Conservation (phyloP, 1,140 invertebrate species). For the Brevipalpus yothersi region DNA sequence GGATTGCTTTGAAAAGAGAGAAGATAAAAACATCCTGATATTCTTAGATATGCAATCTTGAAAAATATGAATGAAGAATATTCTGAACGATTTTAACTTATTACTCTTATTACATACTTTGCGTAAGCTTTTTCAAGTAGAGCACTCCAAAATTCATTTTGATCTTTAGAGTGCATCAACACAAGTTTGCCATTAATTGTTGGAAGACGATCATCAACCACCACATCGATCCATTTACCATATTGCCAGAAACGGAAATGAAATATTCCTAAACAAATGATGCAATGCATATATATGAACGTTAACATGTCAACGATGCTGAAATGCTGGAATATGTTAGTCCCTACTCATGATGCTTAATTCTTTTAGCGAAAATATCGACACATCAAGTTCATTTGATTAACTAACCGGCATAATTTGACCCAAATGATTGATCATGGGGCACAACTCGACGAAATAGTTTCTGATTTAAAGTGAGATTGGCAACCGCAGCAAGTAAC, state of each 20-base stretch:
- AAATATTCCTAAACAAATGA: slow-evolving; percentile 38
- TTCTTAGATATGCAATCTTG: background rate
- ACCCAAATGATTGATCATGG: slow-evolving; percentile 57
- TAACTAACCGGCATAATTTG: slow-evolving; percentile 41
- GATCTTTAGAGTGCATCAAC: slow-evolving; percentile 75
- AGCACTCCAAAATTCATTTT: slow-evolving; percentile 88
- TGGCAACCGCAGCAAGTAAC: slow-evolving; percentile 65
- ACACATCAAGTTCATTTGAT: no score
- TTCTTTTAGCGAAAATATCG: no score
- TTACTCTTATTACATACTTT: slow-evolving; percentile 26
- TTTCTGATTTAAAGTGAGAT: slow-evolving; percentile 46
- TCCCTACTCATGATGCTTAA: no score
- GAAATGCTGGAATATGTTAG: no score
- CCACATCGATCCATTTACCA: slow-evolving; percentile 59
- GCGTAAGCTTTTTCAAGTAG: slow-evolving; percentile 95
- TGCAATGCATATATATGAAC: no score
- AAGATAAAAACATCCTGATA: background rate
- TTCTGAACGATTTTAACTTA: background rate
- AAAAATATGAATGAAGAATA: background rate
- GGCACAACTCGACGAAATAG: slow-evolving; percentile 85
- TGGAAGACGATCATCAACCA: slow-evolving; percentile 80
- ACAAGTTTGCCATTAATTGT: slow-evolving; percentile 66
- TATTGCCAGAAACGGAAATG: slow-evolving; percentile 90
- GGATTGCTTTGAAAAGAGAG: no score
- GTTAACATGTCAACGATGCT: no score